These are phyloP conservation scores for Apodemus agrarius DNA, from an alignment of 2,797 vertebrate genomes.

Conservation along the genomic window DNA sequence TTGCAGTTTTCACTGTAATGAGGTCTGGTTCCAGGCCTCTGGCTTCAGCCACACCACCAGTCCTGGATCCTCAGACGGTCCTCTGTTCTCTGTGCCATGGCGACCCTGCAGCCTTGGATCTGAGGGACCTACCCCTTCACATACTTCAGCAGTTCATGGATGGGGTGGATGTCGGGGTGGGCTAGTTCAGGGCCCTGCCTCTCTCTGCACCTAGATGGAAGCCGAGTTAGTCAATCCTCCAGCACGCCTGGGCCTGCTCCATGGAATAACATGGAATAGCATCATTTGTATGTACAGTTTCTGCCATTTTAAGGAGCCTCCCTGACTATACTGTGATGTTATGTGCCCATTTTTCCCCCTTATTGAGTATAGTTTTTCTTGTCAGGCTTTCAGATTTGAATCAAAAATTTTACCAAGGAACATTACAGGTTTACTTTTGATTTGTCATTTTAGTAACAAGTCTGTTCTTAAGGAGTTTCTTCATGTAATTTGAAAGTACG, in stretches of 20 bases:
- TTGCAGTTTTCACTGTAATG: not conserved
- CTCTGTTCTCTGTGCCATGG: not conserved
- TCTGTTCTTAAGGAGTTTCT: not conserved
- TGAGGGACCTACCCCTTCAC: not conserved
- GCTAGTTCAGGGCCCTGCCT: not conserved
- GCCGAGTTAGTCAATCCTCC: not conserved
- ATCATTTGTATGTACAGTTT: not conserved
- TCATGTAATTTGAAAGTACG: conserved; percentile 25
- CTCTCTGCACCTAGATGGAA: not conserved
- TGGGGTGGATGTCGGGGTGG: not conserved
- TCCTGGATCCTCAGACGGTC: not conserved
- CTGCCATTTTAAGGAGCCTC: not conserved
- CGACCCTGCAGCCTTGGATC: not conserved
- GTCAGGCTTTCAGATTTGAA: not conserved
- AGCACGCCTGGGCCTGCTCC: not conserved
- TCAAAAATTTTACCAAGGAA: not conserved
- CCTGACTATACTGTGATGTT: not conserved
- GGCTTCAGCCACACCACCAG: not conserved
- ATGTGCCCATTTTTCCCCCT: not conserved
- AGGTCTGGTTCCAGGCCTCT: not conserved
- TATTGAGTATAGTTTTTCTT: not conserved
- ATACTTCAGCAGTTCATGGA: not conserved
- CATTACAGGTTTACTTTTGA: not conserved
- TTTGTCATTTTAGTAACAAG: conserved; percentile 3
- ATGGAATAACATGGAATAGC: not conserved